Evolutionary conservation across 23 tunicate species (phyloP), one percentile per base, ranked within the genome.

Genomic region (Styela plicata): DNA sequence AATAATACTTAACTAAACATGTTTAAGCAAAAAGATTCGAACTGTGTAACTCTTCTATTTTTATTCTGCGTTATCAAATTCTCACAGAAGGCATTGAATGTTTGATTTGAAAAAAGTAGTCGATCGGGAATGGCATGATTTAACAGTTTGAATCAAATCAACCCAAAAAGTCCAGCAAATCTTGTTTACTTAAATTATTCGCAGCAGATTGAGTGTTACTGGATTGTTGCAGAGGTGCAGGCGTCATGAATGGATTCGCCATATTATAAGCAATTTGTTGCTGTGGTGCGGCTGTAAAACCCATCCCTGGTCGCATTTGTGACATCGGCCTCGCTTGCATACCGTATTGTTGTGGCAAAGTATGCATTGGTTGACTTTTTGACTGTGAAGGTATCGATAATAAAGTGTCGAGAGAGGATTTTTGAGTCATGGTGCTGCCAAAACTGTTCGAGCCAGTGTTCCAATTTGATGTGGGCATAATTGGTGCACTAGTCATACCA

Each of bases 151-250:
- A n/a, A n/a, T 44, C 7, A 13, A 44, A 5, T 86, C 64, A 82
- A 44, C 91, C 91, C 37, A 85, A 67, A 66, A 89, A 89, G 31
- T 89, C 95, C 34, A 89, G 74, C 78, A 89, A 73, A 34, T 89
- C 95, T 52, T 89, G 81, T 31, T 89, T 69, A 61, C 68, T 85
- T 33, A 89, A 74, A 31, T 79, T 70, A 53, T 7, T 13, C 10
- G 17, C 31, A 76, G 81, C 16, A 10, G 81, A 1, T n/a, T 76
- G 30, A 24, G 63, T 20, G 18, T 20, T 53, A 76, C 33, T 76
- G 13, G 21, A 7, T 33, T 52, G 24, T 18, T 3, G 10, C 81
- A 53, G 24, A 76, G 64, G 28, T 28, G 64, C 7, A 0, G 81
- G 66, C 31, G 65, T 24, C 66, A 24, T 22, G 81, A 76, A 76